These are phyloP conservation scores for Agrochola lota DNA, from an alignment of 2,888 invertebrate genomes.

Conservation along the genomic window DNA sequence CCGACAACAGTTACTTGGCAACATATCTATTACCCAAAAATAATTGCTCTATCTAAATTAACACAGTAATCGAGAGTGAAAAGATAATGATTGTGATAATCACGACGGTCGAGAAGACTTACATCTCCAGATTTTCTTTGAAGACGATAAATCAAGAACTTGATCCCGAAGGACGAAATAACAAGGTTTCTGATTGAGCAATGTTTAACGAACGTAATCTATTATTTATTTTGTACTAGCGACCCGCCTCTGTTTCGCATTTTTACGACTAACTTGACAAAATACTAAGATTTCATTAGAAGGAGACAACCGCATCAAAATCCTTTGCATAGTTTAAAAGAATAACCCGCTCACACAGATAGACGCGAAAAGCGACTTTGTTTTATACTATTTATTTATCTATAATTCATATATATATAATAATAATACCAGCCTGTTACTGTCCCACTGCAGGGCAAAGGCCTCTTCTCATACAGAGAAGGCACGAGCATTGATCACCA, in stretches of 20 bases:
- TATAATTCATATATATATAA: too few species aligned
- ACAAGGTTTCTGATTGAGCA: slow-evolving; percentile 36
- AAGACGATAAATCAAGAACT: slow-evolving; percentile 38
- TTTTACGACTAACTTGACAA: not conserved
- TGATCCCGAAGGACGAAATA: slow-evolving; percentile 20
- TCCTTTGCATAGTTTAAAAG: not conserved
- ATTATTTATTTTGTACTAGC: slow-evolving; percentile 29
- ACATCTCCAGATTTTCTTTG: slow-evolving; percentile 8
- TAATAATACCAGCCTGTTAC: too few species aligned
- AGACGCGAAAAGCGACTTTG: not conserved
- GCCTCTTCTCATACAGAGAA: too few species aligned
- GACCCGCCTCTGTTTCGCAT: too few species aligned
- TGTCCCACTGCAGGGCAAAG: too few species aligned
- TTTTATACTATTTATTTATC: too few species aligned
- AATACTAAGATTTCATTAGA: not conserved
- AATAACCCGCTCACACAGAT: not conserved
- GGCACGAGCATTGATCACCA: too few species aligned
- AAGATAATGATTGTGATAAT: slow-evolving; percentile 32
- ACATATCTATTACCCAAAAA: slow-evolving; percentile 4
- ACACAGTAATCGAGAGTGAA: slow-evolving; percentile 3
- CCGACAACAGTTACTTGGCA: not conserved
- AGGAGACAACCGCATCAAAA: not conserved
- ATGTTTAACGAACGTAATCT: slow-evolving; percentile 25
- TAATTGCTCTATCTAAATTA: slow-evolving; percentile 12
- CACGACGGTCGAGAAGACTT: slow-evolving; percentile 10